phyloP scores from a whole-genome alignment of 30 jellyfish, hydroid and myxozoan genomes.

The Phacellophora camtschatica region DNA sequence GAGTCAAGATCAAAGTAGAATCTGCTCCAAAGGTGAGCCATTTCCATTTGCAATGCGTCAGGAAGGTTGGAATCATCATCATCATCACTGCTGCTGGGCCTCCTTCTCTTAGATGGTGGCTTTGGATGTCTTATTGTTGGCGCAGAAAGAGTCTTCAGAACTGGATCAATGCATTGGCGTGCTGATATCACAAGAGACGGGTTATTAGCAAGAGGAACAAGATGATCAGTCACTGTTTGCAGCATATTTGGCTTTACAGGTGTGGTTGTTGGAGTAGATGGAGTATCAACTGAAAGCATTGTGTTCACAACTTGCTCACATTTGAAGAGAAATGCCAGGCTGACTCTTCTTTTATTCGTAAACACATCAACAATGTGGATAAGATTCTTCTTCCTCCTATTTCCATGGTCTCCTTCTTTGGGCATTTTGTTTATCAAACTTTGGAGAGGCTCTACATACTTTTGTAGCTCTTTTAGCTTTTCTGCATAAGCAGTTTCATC shows the following conservation, averaged over 20 bases:
- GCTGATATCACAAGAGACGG: constrained; percentile 48
- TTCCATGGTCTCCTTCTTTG: constrained; percentile 68
- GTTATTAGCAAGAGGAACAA: constrained; percentile 44
- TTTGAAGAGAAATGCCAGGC: constrained; percentile 7
- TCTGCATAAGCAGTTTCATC: constrained; percentile 73
- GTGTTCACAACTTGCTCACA: constrained; percentile 58
- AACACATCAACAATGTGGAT: constrained; percentile 24
- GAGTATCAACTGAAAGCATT: constrained; percentile 31
- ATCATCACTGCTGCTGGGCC: constrained; percentile 22
- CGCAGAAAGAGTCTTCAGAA: constrained; percentile 18
- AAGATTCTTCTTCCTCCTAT: constrained; percentile 37
- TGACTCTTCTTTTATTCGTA: constrained; percentile 47
- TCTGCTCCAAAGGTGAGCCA: constrained; percentile 72
- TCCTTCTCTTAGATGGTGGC: constrained; percentile 51
- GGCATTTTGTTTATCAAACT: constrained; percentile 62
- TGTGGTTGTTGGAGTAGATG: no score
- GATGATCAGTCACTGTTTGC: constrained; percentile 52
- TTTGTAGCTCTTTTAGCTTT: constrained; percentile 46
- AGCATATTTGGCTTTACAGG: constrained; percentile 39
- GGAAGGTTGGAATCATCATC: constrained; percentile 41
- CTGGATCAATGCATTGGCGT: constrained; percentile 55
- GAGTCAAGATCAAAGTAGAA: constrained; percentile 35
- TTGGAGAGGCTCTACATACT: constrained; percentile 58
- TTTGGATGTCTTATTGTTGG: constrained; percentile 66
- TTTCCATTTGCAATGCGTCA: constrained; percentile 65